Percentiles rank a stretch among this genome's conserved stretches.
Conservation (phyloP, 2,888 invertebrate species). For the Hypomecis atomaria region DNA sequence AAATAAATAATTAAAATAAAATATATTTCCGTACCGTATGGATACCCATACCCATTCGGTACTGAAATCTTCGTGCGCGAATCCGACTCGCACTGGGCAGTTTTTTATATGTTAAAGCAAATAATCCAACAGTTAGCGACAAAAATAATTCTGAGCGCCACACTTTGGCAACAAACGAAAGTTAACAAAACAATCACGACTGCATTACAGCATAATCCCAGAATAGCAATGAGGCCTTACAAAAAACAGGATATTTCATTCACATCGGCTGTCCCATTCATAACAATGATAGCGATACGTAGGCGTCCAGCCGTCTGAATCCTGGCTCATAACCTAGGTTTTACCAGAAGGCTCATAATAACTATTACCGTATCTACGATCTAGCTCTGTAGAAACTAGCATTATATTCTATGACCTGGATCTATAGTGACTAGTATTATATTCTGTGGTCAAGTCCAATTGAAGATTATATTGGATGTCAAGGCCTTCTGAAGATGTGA, state of each 20-base stretch:
- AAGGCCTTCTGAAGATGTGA: conserved; percentile 20
- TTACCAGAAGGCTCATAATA: not conserved
- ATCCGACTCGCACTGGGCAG: no score
- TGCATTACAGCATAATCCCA: conserved; percentile 29
- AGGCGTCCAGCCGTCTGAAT: conserved; percentile 32
- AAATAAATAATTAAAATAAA: no score
- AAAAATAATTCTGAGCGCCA: not conserved
- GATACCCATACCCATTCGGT: no score
- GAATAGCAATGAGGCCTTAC: conserved; percentile 34
- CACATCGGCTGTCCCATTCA: conserved; percentile 33
- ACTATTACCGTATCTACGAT: no score
- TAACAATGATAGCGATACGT: conserved; percentile 21
- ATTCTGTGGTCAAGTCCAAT: conserved; percentile 10
- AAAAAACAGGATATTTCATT: conserved; percentile 42
- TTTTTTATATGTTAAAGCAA: no score
- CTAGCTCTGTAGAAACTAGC: no score
- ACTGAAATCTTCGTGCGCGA: no score
- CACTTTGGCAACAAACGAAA: conserved; percentile 16
- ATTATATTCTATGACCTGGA: no score
- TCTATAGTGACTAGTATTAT: not conserved
- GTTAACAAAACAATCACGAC: conserved; percentile 22
- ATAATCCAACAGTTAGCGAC: not conserved
- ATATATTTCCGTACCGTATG: no score
- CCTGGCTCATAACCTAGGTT: conserved; percentile 10
- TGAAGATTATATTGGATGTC: conserved; percentile 25